Evolutionary conservation across 2,797 vertebrate genomes (phyloP).

Genomic region (Orientallactaga sibirica): DNA sequence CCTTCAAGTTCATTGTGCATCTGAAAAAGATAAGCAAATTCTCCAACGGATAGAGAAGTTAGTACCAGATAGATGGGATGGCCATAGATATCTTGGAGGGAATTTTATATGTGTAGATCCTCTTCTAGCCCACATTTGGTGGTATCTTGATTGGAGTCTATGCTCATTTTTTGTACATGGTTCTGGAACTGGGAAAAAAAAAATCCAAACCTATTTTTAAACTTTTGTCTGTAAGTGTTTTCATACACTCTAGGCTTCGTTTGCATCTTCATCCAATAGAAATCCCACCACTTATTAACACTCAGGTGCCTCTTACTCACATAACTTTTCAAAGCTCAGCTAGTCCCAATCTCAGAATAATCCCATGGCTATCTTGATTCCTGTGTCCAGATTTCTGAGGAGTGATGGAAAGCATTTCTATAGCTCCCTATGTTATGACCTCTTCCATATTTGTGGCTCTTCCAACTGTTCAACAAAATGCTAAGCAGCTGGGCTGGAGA

Average conservation of each 20-base stretch:
- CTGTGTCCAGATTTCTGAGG: background rate
- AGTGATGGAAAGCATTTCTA: background rate
- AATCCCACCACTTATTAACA: background rate
- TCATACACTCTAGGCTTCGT: background rate
- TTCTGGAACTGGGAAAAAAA: no score
- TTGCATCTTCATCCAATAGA: background rate
- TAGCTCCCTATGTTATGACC: background rate
- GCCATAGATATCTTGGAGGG: no score
- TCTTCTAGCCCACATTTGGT: no score
- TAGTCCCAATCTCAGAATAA: background rate
- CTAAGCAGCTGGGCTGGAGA: background rate
- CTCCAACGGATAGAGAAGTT: no score
- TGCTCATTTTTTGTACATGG: no score
- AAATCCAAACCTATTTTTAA: background rate
- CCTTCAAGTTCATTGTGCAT: no score
- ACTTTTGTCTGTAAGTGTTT: background rate
- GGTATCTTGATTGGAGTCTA: no score
- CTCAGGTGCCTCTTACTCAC: fast-evolving
- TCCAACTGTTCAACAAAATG: background rate
- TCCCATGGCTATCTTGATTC: background rate
- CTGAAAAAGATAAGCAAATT: no score
- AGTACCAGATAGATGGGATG: no score
- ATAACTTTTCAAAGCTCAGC: background rate
- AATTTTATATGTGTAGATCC: no score
- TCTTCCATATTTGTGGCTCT: background rate